A percentile compares a stretch with the other conserved stretches of the same genome.
phyloP scores from a whole-genome alignment of 1,140 invertebrate genomes.

The Drosophila persimilis region DNA sequence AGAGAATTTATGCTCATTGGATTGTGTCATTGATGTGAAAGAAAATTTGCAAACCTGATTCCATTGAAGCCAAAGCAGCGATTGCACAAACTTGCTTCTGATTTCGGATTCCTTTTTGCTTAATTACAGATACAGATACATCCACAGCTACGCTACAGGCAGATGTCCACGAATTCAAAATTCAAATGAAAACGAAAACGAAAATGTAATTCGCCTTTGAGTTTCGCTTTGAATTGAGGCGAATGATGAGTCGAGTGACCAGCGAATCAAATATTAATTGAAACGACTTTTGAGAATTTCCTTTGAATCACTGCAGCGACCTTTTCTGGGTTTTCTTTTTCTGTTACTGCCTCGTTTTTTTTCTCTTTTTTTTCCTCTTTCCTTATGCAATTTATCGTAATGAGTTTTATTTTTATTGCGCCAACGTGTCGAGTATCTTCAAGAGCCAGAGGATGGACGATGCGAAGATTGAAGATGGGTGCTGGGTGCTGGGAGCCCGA shows the following conservation, averaged over 20 bases:
- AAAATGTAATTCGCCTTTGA: conserved; percentile 36
- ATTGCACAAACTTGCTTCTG: conserved; percentile 37
- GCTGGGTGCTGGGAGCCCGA: conserved; percentile 15
- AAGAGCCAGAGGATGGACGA: conserved; percentile 20
- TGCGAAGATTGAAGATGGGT: conserved; percentile 21
- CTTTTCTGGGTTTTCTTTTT: conserved; percentile 23
- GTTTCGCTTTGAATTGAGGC: conserved; percentile 6
- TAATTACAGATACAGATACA: conserved; percentile 30
- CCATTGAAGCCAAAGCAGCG: conserved; percentile 47
- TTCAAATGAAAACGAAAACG: conserved; percentile 48
- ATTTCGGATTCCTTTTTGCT: conserved; percentile 41
- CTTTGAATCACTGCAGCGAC: conserved; percentile 62
- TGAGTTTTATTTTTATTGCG: conserved; percentile 69
- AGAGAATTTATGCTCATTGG: conserved; percentile 43
- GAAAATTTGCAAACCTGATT: conserved; percentile 69
- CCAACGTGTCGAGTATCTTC: conserved; percentile 67
- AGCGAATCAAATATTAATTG: conserved; percentile 38
- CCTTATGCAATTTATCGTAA: conserved; percentile 52
- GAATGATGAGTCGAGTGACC: conserved; percentile 31
- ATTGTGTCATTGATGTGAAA: conserved; percentile 48
- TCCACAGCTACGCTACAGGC: background rate
- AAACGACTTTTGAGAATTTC: conserved; percentile 61
- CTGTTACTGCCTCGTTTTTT: background rate
- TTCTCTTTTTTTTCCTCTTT: background rate
- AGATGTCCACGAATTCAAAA: conserved; percentile 21